phyloP scores from a whole-genome alignment of 1,140 invertebrate species.

The Theocolax elegans region DNA sequence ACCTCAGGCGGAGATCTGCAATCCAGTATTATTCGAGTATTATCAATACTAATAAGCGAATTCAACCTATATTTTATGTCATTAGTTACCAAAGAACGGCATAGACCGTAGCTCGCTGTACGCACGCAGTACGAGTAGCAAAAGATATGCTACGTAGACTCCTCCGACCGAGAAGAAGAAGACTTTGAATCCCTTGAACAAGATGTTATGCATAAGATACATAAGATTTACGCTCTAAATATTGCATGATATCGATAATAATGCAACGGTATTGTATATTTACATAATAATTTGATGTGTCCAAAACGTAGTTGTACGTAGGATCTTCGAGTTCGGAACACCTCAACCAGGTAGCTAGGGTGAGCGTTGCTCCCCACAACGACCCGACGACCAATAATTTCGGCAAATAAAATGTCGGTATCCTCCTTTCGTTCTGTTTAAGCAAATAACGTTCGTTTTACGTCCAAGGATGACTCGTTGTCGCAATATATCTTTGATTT shows the following conservation, averaged over 20 bases:
- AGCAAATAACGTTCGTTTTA: background rate
- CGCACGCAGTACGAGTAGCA: constrained; percentile 86
- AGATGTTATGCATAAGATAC: no score
- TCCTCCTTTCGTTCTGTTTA: constrained; percentile 83
- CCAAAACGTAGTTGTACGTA: constrained; percentile 90
- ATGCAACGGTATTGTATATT: no score
- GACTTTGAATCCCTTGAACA: constrained; percentile 79
- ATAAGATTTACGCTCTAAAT: no score
- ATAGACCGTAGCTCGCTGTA: constrained; percentile 95
- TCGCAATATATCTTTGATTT: no score
- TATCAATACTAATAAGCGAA: no score
- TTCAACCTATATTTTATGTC: constrained; percentile 15
- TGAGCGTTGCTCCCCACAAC: constrained; percentile 88
- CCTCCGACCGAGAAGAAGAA: constrained; percentile 89
- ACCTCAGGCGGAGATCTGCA: constrained; percentile 90
- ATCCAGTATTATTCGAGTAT: no score
- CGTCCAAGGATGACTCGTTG: no score
- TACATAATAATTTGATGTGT: constrained; percentile 90
- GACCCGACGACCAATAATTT: constrained; percentile 90
- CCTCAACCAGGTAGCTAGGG: constrained; percentile 89
- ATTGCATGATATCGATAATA: no score
- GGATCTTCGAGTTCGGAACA: constrained; percentile 91
- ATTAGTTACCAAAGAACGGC: constrained; percentile 91
- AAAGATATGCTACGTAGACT: constrained; percentile 87
- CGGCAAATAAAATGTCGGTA: constrained; percentile 89